Percentiles rank a stretch among this genome's conserved stretches.
Conservation (phyloP, 2,888 invertebrate species). For the Drosophila sordidapex region DNA sequence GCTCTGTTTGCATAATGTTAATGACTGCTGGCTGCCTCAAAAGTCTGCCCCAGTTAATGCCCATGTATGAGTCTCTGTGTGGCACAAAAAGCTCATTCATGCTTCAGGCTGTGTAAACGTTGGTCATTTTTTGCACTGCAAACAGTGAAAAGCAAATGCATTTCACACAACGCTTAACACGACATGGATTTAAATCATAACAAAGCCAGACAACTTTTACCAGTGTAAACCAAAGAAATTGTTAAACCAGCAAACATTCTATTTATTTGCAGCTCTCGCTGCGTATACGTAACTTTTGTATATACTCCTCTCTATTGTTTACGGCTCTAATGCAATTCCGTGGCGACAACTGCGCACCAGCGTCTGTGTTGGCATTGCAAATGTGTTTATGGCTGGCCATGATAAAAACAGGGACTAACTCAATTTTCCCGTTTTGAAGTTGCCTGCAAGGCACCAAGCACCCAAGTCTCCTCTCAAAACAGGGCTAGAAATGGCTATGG, state of each 20-base stretch:
- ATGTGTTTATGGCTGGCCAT: conserved; percentile 41
- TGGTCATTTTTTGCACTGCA: conserved; percentile 48
- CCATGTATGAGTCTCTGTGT: conserved; percentile 41
- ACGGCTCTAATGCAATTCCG: conserved; percentile 49
- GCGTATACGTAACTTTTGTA: conserved; percentile 34
- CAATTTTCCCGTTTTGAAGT: conserved; percentile 30
- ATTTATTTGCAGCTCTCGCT: not conserved
- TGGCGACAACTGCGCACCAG: conserved; percentile 45
- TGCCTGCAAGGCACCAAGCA: conserved; percentile 36
- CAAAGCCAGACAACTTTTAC: not conserved
- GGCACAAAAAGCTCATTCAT: conserved; percentile 50
- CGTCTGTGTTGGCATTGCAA: conserved; percentile 40
- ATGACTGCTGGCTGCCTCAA: conserved; percentile 46
- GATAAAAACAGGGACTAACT: conserved; percentile 47
- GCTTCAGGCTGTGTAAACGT: conserved; percentile 43
- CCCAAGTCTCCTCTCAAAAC: conserved; percentile 4
- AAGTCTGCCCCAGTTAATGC: conserved; percentile 41
- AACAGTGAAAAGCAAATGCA: conserved; percentile 4
- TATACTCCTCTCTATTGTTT: conserved; percentile 23
- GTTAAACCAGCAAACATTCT: not conserved
- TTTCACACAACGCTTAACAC: conserved; percentile 7
- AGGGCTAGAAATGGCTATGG: not conserved
- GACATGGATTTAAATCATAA: conserved; percentile 6
- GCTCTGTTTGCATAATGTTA: conserved; percentile 57
- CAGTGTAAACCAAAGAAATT: not conserved